Conservation (phyloP, 2,113 vertebrate species). For the Casuarius casuarius region DNA sequence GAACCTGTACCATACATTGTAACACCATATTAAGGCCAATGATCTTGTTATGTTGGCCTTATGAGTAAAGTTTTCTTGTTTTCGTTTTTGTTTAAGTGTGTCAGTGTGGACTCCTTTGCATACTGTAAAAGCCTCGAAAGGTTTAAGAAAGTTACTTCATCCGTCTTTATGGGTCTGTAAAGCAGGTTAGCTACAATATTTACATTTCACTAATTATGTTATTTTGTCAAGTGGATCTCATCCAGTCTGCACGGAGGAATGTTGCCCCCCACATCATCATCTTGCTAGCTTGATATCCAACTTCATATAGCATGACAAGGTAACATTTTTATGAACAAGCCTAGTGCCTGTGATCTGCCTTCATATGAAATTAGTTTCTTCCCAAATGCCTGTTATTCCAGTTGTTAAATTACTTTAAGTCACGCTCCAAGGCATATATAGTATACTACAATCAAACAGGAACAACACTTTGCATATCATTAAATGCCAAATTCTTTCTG, state of each 20-base stretch:
- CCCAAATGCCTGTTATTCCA: slow-evolving; percentile 80
- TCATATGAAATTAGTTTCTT: slow-evolving; percentile 79
- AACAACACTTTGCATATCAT: slow-evolving; percentile 78
- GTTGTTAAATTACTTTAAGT: slow-evolving; percentile 82
- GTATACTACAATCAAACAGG: slow-evolving; percentile 75
- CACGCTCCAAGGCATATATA: slow-evolving; percentile 80
- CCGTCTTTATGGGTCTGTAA: neutral
- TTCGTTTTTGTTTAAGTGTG: too few species aligned
- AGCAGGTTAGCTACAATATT: neutral
- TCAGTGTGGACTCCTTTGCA: neutral
- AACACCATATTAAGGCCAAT: too few species aligned
- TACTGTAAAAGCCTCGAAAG: neutral
- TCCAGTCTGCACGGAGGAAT: neutral
- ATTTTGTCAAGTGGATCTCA: neutral
- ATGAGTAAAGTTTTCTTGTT: neutral
- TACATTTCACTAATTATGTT: neutral
- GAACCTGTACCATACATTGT: neutral
- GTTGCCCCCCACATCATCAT: neutral
- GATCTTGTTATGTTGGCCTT: neutral
- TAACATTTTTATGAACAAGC: slow-evolving; percentile 74
- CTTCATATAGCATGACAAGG: slow-evolving; percentile 56
- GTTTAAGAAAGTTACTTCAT: neutral
- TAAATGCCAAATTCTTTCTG: slow-evolving; percentile 77
- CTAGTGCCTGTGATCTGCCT: slow-evolving; percentile 69
- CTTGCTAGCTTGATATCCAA: slow-evolving; percentile 27